Conservation (phyloP, 1,140 invertebrate genomes). For the Zaprionus africanus region DNA sequence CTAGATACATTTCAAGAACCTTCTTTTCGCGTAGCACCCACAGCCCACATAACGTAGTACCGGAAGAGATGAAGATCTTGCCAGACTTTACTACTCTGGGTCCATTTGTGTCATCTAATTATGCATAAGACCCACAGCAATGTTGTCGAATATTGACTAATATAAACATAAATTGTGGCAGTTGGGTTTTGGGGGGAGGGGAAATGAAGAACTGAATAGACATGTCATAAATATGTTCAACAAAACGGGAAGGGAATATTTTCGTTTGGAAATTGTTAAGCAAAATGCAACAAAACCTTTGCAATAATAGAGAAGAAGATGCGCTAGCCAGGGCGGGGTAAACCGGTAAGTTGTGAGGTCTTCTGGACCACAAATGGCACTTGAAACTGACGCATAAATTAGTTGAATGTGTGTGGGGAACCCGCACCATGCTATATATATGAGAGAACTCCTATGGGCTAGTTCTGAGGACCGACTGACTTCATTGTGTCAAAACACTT, state of each 20-base stretch:
- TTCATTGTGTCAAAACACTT: slow-evolving; percentile 76
- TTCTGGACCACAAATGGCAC: slow-evolving; percentile 75
- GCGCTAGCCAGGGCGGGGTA: no score
- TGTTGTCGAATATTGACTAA: slow-evolving; percentile 54
- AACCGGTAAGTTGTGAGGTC: slow-evolving; percentile 50
- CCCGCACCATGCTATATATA: slow-evolving; percentile 61
- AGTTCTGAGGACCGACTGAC: slow-evolving; percentile 56
- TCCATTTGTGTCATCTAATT: slow-evolving; percentile 55
- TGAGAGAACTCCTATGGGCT: background rate
- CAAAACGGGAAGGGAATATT: slow-evolving; percentile 55
- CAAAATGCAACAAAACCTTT: slow-evolving; percentile 77
- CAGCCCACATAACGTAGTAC: slow-evolving; percentile 44
- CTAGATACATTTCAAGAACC: background rate
- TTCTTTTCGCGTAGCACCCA: slow-evolving; percentile 49
- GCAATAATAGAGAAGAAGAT: slow-evolving; percentile 44
- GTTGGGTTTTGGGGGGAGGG: background rate
- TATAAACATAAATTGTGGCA: slow-evolving; percentile 69
- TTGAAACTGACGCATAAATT: slow-evolving; percentile 75
- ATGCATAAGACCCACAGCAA: slow-evolving; percentile 68
- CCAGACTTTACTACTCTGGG: slow-evolving; percentile 4
- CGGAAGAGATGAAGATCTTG: slow-evolving; percentile 55
- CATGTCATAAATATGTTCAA: slow-evolving; percentile 73
- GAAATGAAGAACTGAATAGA: slow-evolving; percentile 21
- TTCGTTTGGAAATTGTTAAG: slow-evolving; percentile 41
- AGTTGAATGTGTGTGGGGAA: slow-evolving; percentile 62